phyloP scores from a whole-genome alignment of 2,797 vertebrate species.

The Heliangelus exortis region DNA sequence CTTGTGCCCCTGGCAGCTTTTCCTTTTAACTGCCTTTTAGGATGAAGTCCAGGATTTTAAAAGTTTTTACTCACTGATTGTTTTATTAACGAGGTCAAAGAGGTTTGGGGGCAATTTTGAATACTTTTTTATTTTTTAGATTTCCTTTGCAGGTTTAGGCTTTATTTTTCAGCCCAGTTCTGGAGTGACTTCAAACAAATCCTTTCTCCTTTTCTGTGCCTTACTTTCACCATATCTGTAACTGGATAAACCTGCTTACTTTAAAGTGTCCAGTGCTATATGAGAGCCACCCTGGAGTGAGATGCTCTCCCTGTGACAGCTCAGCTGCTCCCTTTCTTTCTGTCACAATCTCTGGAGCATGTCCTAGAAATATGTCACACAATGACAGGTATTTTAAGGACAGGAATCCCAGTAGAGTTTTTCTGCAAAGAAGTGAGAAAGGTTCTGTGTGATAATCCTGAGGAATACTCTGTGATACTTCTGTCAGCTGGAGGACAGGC shows the following conservation, averaged over 20 bases:
- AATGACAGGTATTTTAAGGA: not conserved
- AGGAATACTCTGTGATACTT: not conserved
- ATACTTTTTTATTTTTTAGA: constrained; percentile 2
- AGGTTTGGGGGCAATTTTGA: constrained; percentile 50
- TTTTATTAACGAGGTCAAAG: constrained; percentile 60
- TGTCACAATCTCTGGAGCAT: not conserved
- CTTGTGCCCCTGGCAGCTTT: constrained; percentile 52
- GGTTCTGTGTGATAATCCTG: not conserved
- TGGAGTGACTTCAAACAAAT: not conserved
- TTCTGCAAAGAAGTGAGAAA: not conserved
- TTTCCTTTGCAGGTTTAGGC: not conserved
- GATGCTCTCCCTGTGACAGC: not conserved
- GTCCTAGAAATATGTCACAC: not conserved
- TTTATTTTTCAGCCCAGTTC: not conserved
- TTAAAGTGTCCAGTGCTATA: not conserved
- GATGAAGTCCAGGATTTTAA: constrained; percentile 71
- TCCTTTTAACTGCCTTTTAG: constrained; percentile 73
- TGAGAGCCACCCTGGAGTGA: not conserved
- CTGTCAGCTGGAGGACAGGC: not conserved
- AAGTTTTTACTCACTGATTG: constrained; percentile 52
- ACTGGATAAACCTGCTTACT: not conserved
- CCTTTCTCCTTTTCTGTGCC: not conserved
- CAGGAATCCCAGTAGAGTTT: not conserved
- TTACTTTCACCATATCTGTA: not conserved
- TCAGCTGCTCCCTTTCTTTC: not conserved